Conservation (phyloP, 1,140 invertebrate genomes). For the Berghia stephanieae region DNA sequence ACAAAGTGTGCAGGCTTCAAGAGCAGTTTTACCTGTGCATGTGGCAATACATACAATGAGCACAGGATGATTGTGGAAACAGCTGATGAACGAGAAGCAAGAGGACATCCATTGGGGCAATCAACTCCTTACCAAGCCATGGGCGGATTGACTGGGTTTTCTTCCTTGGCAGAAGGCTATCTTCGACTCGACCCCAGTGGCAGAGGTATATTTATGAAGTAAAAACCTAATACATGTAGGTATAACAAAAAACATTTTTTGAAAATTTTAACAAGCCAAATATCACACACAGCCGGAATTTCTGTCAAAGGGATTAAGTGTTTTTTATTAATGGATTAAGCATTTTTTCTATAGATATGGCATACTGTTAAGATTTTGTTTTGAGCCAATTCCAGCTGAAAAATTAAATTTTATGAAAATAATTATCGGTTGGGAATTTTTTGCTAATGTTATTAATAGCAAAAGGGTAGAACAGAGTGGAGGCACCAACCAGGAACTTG, state of each 20-base stretch:
- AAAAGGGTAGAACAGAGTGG: no score
- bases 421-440: background rate
- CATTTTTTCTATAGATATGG: no score
- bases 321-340: no score
- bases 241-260: no score
- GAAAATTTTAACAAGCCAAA: no score
- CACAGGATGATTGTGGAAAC: conserved; percentile 66
- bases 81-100: conserved; percentile 58
- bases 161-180: conserved; percentile 66
- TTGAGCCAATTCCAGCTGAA: no score
- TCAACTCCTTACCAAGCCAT: conserved; percentile 65
- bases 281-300: no score
- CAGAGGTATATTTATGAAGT: conserved; percentile 57
- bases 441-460: background rate
- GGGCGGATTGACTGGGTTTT: conserved; percentile 68
- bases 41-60: conserved; percentile 55
- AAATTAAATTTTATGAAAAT: background rate
- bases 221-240: no score
- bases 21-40: conserved; percentile 65
- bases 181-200: conserved; percentile 67
- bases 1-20: conserved; percentile 64
- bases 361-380: no score
- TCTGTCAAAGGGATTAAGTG: no score
- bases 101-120: conserved; percentile 66
- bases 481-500: no score